Evolutionary conservation across 2,797 vertebrate species (phyloP), one percentile per base, ranked within the genome.

Genomic region (Hafferia zeledoni): DNA sequence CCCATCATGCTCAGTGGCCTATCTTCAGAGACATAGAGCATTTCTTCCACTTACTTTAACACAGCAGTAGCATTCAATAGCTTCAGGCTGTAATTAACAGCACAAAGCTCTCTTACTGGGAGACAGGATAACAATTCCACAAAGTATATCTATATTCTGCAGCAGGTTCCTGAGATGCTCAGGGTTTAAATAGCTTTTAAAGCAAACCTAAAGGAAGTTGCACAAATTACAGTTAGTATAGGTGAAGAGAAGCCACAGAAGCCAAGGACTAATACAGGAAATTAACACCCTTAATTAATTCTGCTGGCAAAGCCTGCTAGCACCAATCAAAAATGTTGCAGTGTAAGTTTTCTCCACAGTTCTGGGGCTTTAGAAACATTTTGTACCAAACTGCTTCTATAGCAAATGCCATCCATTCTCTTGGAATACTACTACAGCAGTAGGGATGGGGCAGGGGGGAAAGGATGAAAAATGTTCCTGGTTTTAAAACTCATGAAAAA

Each of bases 41-140:
- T 93, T 92, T 64, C 90, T 97, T 96, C 90, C 90, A 91, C 94
- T 96, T 91, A 86, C 89, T 96, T 95, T 94, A 96, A 96, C 95
- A 80, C 87, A 93, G 85, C 93, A 94, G 91, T 83, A 95, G 83
- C 46, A 65, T 86, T 94, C 95, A 87, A 84, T 93, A 57, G 90
- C 96, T 97, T 49, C 77, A 80, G 96, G 96, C 95, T 94, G 95
- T 94, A 97, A 97, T 96, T 97, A 97, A 96, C 90, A 95, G 76
- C 93, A 95, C 95, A 96, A 96, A 96, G 92, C 95, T 94, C 89
- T 96, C 96, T 95, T 94, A 96, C 93, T 93, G 93, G 44, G 95
- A 97, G 72, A 91, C 78, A 83, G 87, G 92, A 95, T 88, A 95
- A 94, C 75, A 90, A 87, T 93, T 96, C 93, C 83, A 37, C 80